phyloP scores from a whole-genome alignment of 2,113 vertebrate genomes.

The Callionymus lyra region DNA sequence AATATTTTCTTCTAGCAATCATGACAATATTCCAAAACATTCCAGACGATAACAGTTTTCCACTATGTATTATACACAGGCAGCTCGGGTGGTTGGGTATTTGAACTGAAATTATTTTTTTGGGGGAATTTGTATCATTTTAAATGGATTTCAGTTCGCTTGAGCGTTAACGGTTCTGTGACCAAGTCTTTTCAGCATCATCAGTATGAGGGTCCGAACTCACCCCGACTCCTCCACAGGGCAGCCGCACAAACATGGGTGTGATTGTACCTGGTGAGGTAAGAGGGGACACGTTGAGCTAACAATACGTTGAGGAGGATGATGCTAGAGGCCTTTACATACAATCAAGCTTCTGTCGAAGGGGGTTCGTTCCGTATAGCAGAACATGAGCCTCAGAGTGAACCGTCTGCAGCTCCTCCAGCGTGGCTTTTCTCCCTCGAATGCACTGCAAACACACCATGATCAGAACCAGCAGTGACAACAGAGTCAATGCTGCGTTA shows the following conservation, averaged over 20 bases:
- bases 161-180: too few species aligned
- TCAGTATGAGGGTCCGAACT: constrained; percentile 43
- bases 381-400: constrained; percentile 90
- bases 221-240: constrained; percentile 95
- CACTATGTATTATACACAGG: too few species aligned
- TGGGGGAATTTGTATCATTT: too few species aligned
- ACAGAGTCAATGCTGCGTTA: too few species aligned
- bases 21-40: too few species aligned
- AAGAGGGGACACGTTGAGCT: constrained; percentile 1
- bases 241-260: constrained; percentile 91
- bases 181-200: too few species aligned
- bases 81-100: too few species aligned
- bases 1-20: too few species aligned
- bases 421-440: constrained; percentile 90
- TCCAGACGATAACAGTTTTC: too few species aligned
- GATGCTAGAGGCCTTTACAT: constrained; percentile 42
- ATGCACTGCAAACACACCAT: constrained; percentile 72
- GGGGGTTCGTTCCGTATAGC: constrained; percentile 93
- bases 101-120: too few species aligned
- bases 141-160: too few species aligned
- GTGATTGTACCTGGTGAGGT: constrained; percentile 78
- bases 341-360: constrained; percentile 96
- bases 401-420: constrained; percentile 92
- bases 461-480: neutral
- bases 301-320: too few species aligned